phyloP scores from a whole-genome alignment of 2,113 vertebrate species.

The Eleginops maclovinus region DNA sequence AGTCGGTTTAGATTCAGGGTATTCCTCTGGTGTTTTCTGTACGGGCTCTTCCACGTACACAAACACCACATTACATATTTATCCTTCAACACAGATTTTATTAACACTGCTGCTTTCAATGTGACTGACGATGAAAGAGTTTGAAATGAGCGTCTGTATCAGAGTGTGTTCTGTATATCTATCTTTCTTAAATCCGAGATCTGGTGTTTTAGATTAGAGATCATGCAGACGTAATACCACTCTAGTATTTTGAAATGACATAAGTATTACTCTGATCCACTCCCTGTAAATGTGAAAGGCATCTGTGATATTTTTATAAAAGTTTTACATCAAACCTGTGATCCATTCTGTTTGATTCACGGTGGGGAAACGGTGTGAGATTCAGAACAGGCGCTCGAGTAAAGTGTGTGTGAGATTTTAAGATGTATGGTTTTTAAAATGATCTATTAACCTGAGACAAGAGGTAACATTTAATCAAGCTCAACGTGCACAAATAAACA shows the following conservation, averaged over 20 bases:
- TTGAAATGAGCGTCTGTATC: no score
- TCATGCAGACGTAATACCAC: constrained; percentile 20
- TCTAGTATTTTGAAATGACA: constrained; percentile 22
- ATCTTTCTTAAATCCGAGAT: constrained; percentile 35
- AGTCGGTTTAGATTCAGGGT: constrained; percentile 56
- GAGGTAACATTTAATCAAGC: background rate
- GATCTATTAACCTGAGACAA: no score
- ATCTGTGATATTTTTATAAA: constrained; percentile 78
- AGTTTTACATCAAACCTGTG: constrained; percentile 72
- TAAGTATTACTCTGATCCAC: constrained; percentile 36
- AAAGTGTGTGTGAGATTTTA: no score
- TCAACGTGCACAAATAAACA: no score
- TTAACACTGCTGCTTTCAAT: no score
- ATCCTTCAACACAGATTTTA: constrained; percentile 47
- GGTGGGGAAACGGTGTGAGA: no score
- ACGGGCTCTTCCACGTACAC: constrained; percentile 25
- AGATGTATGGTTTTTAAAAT: no score
- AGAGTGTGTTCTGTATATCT: no score
- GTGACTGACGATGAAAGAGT: no score
- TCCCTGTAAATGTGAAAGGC: constrained; percentile 74
- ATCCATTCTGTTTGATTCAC: constrained; percentile 23
- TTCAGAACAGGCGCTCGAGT: no score
- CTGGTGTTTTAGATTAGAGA: constrained; percentile 59
- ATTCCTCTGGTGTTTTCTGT: constrained; percentile 40
- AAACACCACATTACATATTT: constrained; percentile 33